phyloP scores from a whole-genome alignment of 1,140 invertebrate species.

The Caenorhabditis inopinata region DNA sequence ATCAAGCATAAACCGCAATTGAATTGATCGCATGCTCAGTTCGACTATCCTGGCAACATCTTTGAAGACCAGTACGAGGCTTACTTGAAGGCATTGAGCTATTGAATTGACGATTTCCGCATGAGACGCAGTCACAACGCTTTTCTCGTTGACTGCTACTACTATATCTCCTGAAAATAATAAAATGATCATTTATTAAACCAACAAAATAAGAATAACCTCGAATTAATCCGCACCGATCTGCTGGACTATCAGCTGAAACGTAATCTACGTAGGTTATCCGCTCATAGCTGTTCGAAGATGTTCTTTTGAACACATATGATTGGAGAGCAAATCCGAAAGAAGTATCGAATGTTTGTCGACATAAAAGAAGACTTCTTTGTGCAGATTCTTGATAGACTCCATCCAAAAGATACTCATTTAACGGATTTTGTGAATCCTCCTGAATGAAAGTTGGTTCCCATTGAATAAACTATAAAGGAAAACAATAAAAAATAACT shows the following conservation, averaged over 20 bases:
- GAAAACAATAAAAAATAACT: neutral
- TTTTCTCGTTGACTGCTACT: neutral
- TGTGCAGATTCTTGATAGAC: slow-evolving; percentile 8
- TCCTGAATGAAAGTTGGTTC: neutral
- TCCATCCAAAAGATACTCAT: neutral
- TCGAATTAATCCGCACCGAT: slow-evolving; percentile 6
- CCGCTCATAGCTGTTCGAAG: neutral
- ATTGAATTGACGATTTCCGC: neutral
- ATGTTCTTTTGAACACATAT: slow-evolving; percentile 33
- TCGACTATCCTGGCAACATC: slow-evolving; percentile 1
- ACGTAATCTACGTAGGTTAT: slow-evolving; percentile 38
- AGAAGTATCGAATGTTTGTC: neutral
- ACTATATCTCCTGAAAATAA: slow-evolving; percentile 19
- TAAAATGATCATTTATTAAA: neutral
- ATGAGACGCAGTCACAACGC: neutral
- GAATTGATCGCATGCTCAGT: slow-evolving; percentile 13
- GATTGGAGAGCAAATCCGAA: slow-evolving; percentile 27
- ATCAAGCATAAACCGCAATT: neutral
- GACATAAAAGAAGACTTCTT: neutral
- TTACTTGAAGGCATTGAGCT: neutral
- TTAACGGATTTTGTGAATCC: neutral
- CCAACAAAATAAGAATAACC: neutral
- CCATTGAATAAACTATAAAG: no score
- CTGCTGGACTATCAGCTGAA: neutral
- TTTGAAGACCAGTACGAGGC: neutral